Evolutionary conservation across 2,797 vertebrate genomes (phyloP).

Genomic region (Neosilurus mollespiculum): DNA sequence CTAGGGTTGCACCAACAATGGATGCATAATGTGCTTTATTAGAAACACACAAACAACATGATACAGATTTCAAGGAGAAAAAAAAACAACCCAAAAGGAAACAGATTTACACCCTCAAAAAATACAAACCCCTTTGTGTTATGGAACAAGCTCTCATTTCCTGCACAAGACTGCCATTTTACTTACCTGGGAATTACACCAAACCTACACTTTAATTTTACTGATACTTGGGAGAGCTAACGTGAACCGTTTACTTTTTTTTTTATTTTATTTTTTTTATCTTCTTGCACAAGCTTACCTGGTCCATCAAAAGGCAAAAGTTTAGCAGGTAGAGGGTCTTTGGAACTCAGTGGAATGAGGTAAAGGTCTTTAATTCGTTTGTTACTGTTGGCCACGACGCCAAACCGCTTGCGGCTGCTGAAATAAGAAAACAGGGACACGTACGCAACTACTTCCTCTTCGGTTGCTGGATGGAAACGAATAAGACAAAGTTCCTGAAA

Average conservation of each 20-base stretch:
- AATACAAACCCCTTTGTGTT: conserved; percentile 43
- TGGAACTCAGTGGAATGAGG: conserved; percentile 92
- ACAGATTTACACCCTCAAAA: neutral
- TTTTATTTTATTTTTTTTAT: conserved; percentile 1
- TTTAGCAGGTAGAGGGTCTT: conserved; percentile 95
- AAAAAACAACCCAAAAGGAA: conserved; percentile 38
- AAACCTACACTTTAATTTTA: neutral
- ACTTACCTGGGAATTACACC: conserved; percentile 21
- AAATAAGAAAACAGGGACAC: conserved; percentile 99
- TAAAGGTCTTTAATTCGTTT: conserved; percentile 98
- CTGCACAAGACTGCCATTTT: conserved; percentile 25
- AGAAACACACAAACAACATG: conserved; percentile 64
- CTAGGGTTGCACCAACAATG: conserved; percentile 63
- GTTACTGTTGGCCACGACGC: conserved; percentile 96
- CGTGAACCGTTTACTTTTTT: neutral
- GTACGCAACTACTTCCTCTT: conserved; percentile 97
- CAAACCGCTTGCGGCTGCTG: conserved; percentile 94
- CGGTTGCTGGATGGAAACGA: conserved; percentile 96
- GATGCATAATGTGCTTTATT: conserved; percentile 72
- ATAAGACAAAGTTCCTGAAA: conserved; percentile 96
- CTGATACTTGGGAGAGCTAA: neutral
- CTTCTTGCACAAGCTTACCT: conserved; percentile 82
- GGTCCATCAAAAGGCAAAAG: conserved; percentile 98
- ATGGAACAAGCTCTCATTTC: conserved; percentile 65
- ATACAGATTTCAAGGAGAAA: conserved; percentile 59